A percentile compares a stretch with the other conserved stretches of the same genome.
Conservation (phyloP, 2,888 invertebrate species). For the Xanthia icteritia region DNA sequence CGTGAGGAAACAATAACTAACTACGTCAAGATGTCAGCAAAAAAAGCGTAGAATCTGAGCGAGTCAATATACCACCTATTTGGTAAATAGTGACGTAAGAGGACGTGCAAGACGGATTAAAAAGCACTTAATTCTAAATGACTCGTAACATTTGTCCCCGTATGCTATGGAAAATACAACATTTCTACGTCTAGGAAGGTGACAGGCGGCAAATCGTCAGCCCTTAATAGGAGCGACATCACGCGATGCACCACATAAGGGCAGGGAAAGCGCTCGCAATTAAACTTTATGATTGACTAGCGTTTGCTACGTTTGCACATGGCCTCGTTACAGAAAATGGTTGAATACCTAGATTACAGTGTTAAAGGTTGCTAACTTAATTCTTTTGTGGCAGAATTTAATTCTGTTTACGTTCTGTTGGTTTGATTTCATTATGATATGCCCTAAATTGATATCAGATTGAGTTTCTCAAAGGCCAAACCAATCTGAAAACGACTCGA, state of each 20-base stretch:
- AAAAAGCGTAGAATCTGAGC: neutral
- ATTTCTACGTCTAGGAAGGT: slow-evolving; percentile 68
- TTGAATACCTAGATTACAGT: neutral
- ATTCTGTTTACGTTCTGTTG: neutral
- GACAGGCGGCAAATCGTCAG: slow-evolving; percentile 75
- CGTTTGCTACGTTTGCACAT: slow-evolving; percentile 72
- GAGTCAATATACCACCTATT: neutral
- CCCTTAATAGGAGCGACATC: slow-evolving; percentile 79
- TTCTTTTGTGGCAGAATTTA: neutral
- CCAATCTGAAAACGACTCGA: slow-evolving; percentile 12
- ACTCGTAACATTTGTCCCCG: slow-evolving; percentile 53
- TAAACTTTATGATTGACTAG: slow-evolving; percentile 79
- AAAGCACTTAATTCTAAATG: slow-evolving; percentile 42
- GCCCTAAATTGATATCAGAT: slow-evolving; percentile 28
- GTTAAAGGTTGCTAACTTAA: slow-evolving; percentile 25
- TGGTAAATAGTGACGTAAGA: slow-evolving; percentile 7
- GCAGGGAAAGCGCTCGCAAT: slow-evolving; percentile 79
- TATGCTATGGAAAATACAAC: slow-evolving; percentile 60
- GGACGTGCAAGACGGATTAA: slow-evolving; percentile 17
- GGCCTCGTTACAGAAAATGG: slow-evolving; percentile 41
- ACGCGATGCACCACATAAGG: slow-evolving; percentile 74
- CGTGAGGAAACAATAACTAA: neutral
- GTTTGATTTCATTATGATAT: neutral
- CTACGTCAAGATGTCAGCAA: neutral
- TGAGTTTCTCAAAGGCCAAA: neutral